Conservation (phyloP, 2,888 invertebrate genomes). For the Carcina quercana region DNA sequence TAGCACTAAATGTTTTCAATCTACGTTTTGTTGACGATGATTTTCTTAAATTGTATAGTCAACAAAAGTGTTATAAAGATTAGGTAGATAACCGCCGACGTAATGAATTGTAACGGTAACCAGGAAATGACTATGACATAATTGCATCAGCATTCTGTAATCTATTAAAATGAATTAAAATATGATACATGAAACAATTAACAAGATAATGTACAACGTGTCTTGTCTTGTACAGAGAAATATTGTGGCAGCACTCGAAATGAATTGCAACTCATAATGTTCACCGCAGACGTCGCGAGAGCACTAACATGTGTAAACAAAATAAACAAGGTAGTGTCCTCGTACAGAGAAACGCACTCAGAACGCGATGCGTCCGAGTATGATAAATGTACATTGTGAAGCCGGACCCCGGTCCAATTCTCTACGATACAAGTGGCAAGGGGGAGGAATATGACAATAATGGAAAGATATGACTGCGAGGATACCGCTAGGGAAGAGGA, state of each 20-base stretch:
- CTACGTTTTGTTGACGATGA: too few species aligned
- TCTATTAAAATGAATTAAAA: too few species aligned
- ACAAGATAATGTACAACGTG: constrained; percentile 1
- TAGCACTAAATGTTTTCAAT: too few species aligned
- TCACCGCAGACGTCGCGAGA: constrained; percentile 29
- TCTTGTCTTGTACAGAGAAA: neutral
- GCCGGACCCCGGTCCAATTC: constrained; percentile 41
- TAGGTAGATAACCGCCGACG: too few species aligned
- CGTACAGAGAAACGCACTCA: constrained; percentile 66
- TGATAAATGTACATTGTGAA: constrained; percentile 52
- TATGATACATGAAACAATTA: too few species aligned
- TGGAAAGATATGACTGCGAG: constrained; percentile 44
- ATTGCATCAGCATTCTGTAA: too few species aligned
- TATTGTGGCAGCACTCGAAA: constrained; percentile 1
- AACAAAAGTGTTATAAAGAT: too few species aligned
- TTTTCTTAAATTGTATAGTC: too few species aligned
- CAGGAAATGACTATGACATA: too few species aligned
- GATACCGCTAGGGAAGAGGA: constrained; percentile 36
- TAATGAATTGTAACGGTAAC: too few species aligned
- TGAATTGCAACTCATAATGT: constrained; percentile 20
- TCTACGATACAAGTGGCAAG: constrained; percentile 21
- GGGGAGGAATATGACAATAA: constrained; percentile 50
- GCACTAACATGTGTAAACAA: constrained; percentile 46
- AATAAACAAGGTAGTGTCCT: constrained; percentile 40
- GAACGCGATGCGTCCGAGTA: constrained; percentile 41